These are phyloP conservation scores for Hermetia illucens DNA, from an alignment of 1,140 invertebrate genomes.

Conservation along the genomic window DNA sequence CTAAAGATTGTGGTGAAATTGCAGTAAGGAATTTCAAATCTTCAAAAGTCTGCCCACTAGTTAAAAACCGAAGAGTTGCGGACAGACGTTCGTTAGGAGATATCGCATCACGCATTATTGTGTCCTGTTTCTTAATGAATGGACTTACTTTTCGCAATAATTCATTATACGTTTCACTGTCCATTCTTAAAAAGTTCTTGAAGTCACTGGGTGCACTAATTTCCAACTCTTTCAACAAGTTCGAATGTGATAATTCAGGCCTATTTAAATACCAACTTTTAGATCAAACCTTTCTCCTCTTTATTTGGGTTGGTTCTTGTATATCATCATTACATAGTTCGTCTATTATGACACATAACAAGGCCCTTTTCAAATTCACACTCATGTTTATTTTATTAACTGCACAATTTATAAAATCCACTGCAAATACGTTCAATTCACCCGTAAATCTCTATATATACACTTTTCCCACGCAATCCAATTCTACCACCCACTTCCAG, in stretches of 20 bases:
- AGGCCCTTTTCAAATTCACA: too few species aligned
- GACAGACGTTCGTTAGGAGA: constrained; percentile 22
- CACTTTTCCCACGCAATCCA: too few species aligned
- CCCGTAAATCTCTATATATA: too few species aligned
- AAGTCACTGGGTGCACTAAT: constrained; percentile 6
- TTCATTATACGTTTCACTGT: not conserved
- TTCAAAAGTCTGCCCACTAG: constrained; percentile 21
- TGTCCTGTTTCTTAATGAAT: constrained; percentile 23
- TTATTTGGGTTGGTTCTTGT: too few species aligned
- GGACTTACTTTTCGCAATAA: constrained; percentile 10
- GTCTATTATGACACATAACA: too few species aligned
- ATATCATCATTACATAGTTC: too few species aligned
- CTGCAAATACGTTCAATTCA: too few species aligned
- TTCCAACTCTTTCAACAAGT: constrained; percentile 6
- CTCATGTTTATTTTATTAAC: too few species aligned
- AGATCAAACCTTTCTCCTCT: too few species aligned
- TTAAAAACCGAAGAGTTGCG: constrained; percentile 24
- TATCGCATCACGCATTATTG: constrained; percentile 23
- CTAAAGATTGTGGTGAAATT: constrained; percentile 2
- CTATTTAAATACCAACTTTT: too few species aligned
- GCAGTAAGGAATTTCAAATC: constrained; percentile 16
- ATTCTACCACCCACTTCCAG: too few species aligned
- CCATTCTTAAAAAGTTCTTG: constrained; percentile 1
- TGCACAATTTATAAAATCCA: too few species aligned
- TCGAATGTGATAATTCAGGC: constrained; percentile 5